phyloP scores from a whole-genome alignment of 2,888 invertebrate species.

The Rhimphoctona megacephalus region DNA sequence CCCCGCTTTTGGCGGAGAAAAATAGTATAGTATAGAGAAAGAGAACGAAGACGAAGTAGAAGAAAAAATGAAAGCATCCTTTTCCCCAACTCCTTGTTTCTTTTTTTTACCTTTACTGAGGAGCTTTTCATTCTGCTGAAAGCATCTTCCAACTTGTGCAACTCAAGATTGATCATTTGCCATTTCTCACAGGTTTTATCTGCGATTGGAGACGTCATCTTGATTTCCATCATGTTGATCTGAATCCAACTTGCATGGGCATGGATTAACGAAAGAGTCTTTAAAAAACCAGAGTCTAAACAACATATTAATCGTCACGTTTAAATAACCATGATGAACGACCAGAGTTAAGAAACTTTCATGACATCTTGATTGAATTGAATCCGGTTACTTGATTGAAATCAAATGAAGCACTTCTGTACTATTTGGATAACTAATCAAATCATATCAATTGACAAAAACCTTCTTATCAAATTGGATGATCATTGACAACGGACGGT shows the following conservation, averaged over 20 bases:
- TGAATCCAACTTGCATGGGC: not conserved
- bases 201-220: not conserved
- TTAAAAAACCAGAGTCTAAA: not conserved
- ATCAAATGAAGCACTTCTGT: not conserved
- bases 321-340: not conserved
- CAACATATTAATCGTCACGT: not conserved
- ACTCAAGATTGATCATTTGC: constrained; percentile 49
- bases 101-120: not conserved
- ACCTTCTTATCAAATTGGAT: not conserved
- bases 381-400: not conserved
- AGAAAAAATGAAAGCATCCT: constrained; percentile 22
- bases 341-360: not conserved
- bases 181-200: constrained; percentile 30
- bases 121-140: constrained; percentile 50
- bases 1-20: not conserved
- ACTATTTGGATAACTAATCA: not conserved
- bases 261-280: not conserved
- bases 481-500: not conserved
- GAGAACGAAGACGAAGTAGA: constrained; percentile 9
- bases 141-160: constrained; percentile 23
- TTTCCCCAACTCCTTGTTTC: constrained; percentile 37
- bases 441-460: not conserved
- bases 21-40: constrained; percentile 4
- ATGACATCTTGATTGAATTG: not conserved
- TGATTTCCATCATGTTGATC: constrained; percentile 36